Base-by-base conservation (phyloP, 2,888 invertebrate species). In the Iphiclides podalirius region DNA sequence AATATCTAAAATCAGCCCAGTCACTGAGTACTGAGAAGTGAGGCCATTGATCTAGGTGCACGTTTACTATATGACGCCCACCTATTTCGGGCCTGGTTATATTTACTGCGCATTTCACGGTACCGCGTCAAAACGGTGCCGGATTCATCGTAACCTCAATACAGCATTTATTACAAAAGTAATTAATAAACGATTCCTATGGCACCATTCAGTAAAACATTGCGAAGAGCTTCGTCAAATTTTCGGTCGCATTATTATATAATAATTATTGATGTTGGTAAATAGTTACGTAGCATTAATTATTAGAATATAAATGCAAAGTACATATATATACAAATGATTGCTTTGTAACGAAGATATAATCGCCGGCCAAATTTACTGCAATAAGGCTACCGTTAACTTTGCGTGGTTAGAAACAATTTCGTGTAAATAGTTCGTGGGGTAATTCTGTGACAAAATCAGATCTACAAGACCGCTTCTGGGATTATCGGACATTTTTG, bases 51-150 rank as follows among this genome's bases (percentile, higher is more conserved):
- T 76, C 81, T 65, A 57, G 53, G 58, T 64, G 61, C 64, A 63
- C 65, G 71, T 74, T 72, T 67, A 71, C 67, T 67, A 65, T 71
- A 73, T 67, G 64, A 75, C 82, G 73, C 81, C 78, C 77, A 82
- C 81, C 77, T 81, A 81, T 81, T 80, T 81, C 78, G 67, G 72
- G 73, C 63, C 58, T 54, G 56, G 67, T 74, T 79, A 78, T 70
- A 75, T 73, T 67, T 75, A 74, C 70, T 67, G 60, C 67, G 66
- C 66, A 73, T 70, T 74, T 64, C 68, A 70, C 66, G 59, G 61
- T 65, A 66, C 70, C 71, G 72, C 72, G 66, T 69, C 69, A 70
- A 69, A 71, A 65, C 56, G 60, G 63, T 64, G 59, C 59, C 54
- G 59, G 59, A 48, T 51, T 17, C 39, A 28, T 41, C n/a, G n/a